These are phyloP conservation scores for Hydrophis major DNA, from an alignment of 2,797 vertebrate genomes.

Conservation along the genomic window DNA sequence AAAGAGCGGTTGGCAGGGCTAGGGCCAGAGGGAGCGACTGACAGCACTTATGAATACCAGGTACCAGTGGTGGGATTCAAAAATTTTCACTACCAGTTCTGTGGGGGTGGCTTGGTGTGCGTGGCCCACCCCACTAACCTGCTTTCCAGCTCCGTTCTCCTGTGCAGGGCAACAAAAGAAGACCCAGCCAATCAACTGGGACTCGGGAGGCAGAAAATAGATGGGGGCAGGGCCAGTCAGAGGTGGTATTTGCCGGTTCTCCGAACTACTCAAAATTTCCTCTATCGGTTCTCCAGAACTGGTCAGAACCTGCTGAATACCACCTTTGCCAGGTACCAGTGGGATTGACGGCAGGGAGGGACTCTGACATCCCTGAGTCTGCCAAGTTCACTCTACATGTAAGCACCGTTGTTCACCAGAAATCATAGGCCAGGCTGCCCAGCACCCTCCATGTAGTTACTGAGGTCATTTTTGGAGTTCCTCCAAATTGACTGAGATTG, in stretches of 20 bases:
- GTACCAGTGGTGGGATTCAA: conserved; percentile 60
- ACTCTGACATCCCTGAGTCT: accelerated
- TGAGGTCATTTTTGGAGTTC: not conserved
- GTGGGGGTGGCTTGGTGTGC: too few relatives aligned
- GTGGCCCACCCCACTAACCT: too few relatives aligned
- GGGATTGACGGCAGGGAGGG: accelerated
- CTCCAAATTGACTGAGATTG: not conserved
- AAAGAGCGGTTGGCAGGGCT: conserved; percentile 85
- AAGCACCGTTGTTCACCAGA: not conserved
- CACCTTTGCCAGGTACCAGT: conserved; percentile 76
- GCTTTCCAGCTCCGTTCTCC: too few relatives aligned
- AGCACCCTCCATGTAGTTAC: not conserved
- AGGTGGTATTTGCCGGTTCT: too few relatives aligned
- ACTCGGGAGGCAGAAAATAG: too few relatives aligned
- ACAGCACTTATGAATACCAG: conserved; percentile 97
- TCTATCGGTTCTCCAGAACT: too few relatives aligned
- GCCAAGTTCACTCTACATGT: accelerated
- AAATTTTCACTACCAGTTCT: too few relatives aligned
- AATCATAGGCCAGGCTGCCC: not conserved
- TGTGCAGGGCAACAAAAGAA: too few relatives aligned
- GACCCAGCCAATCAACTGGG: too few relatives aligned
- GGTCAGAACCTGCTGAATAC: too few relatives aligned
- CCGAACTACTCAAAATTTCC: too few relatives aligned
- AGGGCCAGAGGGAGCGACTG: conserved; percentile 87
- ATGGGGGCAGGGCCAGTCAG: too few relatives aligned